phyloP scores from a whole-genome alignment of 2,113 vertebrate genomes.

The Vulpes vulpes region DNA sequence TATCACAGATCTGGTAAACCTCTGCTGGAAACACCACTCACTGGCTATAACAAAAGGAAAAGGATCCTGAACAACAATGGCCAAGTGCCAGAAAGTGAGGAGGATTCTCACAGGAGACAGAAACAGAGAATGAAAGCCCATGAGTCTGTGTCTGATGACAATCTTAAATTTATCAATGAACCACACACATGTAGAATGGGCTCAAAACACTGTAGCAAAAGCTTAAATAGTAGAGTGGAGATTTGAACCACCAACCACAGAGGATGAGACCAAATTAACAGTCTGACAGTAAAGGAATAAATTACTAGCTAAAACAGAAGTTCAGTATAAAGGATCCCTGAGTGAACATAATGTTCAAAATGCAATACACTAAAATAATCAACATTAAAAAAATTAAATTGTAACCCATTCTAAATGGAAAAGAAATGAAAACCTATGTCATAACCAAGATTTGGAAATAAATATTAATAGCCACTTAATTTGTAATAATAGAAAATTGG shows the following conservation, averaged over 20 bases:
- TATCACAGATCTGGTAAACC: neutral
- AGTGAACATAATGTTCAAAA: neutral
- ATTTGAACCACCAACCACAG: neutral
- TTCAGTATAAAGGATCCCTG: neutral
- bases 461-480: neutral
- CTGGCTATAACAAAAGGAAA: neutral
- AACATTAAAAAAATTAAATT: neutral
- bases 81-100: neutral
- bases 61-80: neutral
- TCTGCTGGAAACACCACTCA: neutral
- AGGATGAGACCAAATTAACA: neutral
- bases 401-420: neutral
- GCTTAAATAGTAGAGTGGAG: neutral
- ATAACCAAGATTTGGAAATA: neutral
- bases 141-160: neutral
- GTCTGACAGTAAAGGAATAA: neutral
- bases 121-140: neutral
- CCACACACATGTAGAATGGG: accelerated
- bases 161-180: neutral
- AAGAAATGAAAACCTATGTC: neutral
- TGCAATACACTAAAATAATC: neutral
- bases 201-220: neutral
- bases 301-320: neutral
- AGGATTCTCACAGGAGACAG: neutral
- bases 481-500: neutral